phyloP scores from a whole-genome alignment of 2,113 vertebrate genomes.

The Sapajus apella region DNA sequence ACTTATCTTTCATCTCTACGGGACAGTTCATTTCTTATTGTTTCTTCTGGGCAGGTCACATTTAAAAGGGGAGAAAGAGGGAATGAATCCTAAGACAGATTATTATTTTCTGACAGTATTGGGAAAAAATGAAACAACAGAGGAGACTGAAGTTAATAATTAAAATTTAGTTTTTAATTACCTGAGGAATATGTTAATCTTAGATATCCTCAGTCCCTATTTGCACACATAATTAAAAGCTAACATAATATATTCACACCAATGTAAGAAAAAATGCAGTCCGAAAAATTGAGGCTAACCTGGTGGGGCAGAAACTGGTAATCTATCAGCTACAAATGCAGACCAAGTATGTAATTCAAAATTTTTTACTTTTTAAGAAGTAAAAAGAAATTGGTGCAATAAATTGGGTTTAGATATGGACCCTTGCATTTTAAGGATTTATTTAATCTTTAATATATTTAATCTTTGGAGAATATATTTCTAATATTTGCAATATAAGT shows the following conservation, averaged over 20 bases:
- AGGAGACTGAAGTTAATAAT: background rate
- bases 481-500: background rate
- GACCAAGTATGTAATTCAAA: background rate
- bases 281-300: background rate
- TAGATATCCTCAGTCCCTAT: background rate
- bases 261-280: background rate
- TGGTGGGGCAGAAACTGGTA: background rate
- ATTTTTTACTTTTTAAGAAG: background rate
- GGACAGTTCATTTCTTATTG: background rate
- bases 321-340: background rate
- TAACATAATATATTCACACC: background rate
- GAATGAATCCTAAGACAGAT: background rate
- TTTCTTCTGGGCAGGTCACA: background rate
- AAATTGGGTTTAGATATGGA: background rate
- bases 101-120: background rate
- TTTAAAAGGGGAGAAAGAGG: background rate
- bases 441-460: conserved; percentile 16
- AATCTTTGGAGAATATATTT: conserved; percentile 21
- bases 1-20: background rate
- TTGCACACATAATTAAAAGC: conserved; percentile 33
- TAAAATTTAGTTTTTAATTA: conserved; percentile 46
- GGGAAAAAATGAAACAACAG: background rate
- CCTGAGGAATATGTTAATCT: background rate
- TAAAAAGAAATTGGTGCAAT: background rate
- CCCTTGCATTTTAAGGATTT: background rate